Base-by-base conservation (phyloP, 2,888 invertebrate genomes). In the Drosophila lacicola region DNA sequence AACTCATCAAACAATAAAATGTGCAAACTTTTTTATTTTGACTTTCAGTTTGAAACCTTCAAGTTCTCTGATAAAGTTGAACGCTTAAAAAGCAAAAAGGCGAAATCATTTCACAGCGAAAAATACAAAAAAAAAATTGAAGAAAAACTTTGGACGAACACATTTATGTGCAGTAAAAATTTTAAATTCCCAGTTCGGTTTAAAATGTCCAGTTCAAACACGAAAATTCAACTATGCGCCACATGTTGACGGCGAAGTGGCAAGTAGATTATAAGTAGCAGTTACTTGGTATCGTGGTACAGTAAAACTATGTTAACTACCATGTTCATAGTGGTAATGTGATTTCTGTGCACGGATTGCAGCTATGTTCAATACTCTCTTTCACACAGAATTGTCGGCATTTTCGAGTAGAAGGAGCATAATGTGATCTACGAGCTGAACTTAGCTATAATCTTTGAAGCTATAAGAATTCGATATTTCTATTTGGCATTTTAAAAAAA, bases 1-100 rank as follows among this genome's bases (percentile, higher is more conserved):
- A 64, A 44, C 57, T 39, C 63, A 57, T 64, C 75, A 72, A 77
- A 63, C 56, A 77, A 75, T 76, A 57, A 75, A 74, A 71, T 64
- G 41, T 46, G 63, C 50, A 57, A 75, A 64, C 54, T 77, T 75
- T 73, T 74, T 47, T 57, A 44, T 68, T 77, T 77, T 67, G 56
- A 77, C 67, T 77, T 75, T 66, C 56, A 44, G 55, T 50, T 56
- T 51, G 60, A 64, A 50, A 51, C 51, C 54, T 51, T 66, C 46
- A 58, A 53, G 71, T 51, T 56, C 36, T 49, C 55, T 21, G 64
- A 44, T 53, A 50, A 74, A 69, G 45, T 64, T 71, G 17, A 58
- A 21, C 34, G 63, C 39, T 44, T 49, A 49, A 50, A 47, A 42
- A 14, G 29, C 29, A 34, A 61, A 41, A 14, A 13, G 10, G 17